A percentile compares a stretch with the other conserved stretches of the same genome.
Conservation (phyloP, 2,797 vertebrate genomes). For the Danio albolineatus region DNA sequence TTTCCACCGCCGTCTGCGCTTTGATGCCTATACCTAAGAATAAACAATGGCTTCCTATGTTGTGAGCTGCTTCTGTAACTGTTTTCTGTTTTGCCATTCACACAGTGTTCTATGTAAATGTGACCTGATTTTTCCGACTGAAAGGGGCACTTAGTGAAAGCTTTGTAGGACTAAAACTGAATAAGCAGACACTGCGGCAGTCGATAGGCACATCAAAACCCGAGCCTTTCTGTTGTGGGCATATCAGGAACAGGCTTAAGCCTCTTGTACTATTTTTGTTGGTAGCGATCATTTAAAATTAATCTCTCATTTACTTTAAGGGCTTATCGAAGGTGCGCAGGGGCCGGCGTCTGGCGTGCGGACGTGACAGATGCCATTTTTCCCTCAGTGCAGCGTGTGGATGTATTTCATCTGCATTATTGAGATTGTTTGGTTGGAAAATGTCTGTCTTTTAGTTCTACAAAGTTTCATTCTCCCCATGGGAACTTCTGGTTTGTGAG, state of each 20-base stretch:
- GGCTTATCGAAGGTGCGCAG: constrained; percentile 8
- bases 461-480: constrained; percentile 45
- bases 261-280: not conserved
- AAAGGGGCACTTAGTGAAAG: constrained; percentile 43
- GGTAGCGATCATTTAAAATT: constrained; percentile 21
- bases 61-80: constrained; percentile 16
- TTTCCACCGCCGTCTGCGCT: not conserved
- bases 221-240: not conserved
- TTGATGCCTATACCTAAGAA: constrained; percentile 8
- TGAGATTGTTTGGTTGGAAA: constrained; percentile 53
- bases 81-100: constrained; percentile 42
- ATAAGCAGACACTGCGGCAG: constrained; percentile 40
- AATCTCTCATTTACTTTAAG: constrained; percentile 32
- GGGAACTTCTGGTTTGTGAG: constrained; percentile 39
- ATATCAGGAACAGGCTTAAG: constrained; percentile 18
- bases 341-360: not conserved
- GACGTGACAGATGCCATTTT: constrained; percentile 24
- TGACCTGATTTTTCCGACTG: constrained; percentile 48
- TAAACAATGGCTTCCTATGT: constrained; percentile 39
- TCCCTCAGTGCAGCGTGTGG: constrained; percentile 10
- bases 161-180: constrained; percentile 37
- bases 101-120: constrained; percentile 46
- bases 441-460: constrained; percentile 51
- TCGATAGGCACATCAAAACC: constrained; percentile 33
- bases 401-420: constrained; percentile 53